phyloP scores from a whole-genome alignment of 2,888 invertebrate species.

The Folsomia manolachei region DNA sequence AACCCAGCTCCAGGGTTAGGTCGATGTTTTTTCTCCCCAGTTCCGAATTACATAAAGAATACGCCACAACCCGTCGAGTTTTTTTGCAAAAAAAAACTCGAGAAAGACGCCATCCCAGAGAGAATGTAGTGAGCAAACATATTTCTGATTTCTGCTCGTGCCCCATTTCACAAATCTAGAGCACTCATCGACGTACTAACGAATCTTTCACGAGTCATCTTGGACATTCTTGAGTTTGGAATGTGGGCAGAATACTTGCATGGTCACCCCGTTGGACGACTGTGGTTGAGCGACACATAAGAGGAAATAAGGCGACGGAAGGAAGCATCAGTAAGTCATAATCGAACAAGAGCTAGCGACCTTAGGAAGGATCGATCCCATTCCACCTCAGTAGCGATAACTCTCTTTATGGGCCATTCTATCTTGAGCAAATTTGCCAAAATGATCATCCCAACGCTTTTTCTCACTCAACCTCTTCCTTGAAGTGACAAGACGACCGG shows the following conservation, averaged over 20 bases:
- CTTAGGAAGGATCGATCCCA: neutral
- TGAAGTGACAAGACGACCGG: neutral
- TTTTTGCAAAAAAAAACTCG: neutral
- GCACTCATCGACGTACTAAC: neutral
- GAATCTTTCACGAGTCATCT: neutral
- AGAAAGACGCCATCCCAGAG: neutral
- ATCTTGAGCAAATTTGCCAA: constrained; percentile 49
- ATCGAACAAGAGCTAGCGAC: constrained; percentile 12
- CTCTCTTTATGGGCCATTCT: constrained; percentile 46
- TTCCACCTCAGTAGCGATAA: constrained; percentile 45
- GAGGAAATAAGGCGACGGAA: constrained; percentile 1
- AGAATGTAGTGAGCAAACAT: neutral
- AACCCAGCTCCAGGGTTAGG: neutral
- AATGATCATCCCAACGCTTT: constrained; percentile 43
- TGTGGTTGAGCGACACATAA: neutral
- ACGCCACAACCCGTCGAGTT: neutral
- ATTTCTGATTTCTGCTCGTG: neutral
- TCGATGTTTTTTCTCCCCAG: neutral
- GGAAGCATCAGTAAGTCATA: constrained; percentile 22
- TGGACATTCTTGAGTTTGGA: neutral
- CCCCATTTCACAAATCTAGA: neutral
- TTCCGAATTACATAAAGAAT: neutral
- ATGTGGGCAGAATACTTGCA: neutral
- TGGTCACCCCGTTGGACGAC: neutral
- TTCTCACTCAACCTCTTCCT: constrained; percentile 30